Base-by-base conservation (phyloP, 2,888 invertebrate genomes). In the Agrochola lota region DNA sequence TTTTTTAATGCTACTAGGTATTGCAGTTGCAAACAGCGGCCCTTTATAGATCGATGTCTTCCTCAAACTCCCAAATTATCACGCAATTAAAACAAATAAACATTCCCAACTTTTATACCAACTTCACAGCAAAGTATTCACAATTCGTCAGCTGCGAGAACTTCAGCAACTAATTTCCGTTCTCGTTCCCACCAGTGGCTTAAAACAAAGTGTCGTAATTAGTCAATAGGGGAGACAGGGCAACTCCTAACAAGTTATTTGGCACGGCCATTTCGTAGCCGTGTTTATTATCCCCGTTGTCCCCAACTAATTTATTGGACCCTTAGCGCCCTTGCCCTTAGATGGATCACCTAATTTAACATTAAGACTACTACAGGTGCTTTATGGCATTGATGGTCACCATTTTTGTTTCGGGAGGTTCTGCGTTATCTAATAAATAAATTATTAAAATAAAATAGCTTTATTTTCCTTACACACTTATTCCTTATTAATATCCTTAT, bases 341-440 rank as follows among this genome's bases (percentile, higher is more conserved):
- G 96, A 96, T 94, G 95, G 94, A 96, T 96, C 93, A 92, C 95
- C 96, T 96, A 95, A 96, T 96, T 96, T 95, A 94, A 94, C 95
- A 95, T 96, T 95, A 95, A 94, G 94, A 94, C 91, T 91, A 43
- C 91, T 91, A 73, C 88, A 91, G 91, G 89, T 90, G 86, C 79
- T 90, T 87, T 83, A 85, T 87, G 85, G 64, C 70, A 91, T 91
- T 89, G 90, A 88, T 92, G 88, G 87, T 90, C 92, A 93, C 94
- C 91, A 92, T 91, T 94, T 92, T 91, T 88, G 85, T 85, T 87
- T 78, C 70, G 72, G 74, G 66, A 76, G 83, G 85, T 46, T 46
- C 46, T 46, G 46, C 46, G 46, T 46, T 46, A 46, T 46, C 46
- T 35, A 35, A 35, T 35, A 35, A 35, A 3, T 35, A 35, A 35